Conservation (phyloP, 2,797 vertebrate species). For the Typhlichthys subterraneus region DNA sequence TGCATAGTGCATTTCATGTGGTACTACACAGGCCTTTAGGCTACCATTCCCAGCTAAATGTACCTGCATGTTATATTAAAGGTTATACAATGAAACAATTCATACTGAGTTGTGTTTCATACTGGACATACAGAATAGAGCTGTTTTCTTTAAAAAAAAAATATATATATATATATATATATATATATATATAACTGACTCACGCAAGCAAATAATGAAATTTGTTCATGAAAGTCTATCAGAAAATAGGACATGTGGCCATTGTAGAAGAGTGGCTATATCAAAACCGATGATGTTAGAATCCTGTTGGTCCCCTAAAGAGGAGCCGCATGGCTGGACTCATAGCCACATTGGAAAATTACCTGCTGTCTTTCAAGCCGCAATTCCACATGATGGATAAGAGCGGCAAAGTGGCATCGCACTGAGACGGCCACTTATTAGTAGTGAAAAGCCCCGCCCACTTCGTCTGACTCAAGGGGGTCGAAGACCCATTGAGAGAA, state of each 20-base stretch:
- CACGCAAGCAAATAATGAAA: constrained; percentile 11
- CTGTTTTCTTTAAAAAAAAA: constrained; percentile 1
- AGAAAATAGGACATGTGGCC: no score
- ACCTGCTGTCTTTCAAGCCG: constrained; percentile 67
- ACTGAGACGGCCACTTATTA: constrained; percentile 73
- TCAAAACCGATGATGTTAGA: constrained; percentile 52
- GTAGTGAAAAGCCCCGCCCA: constrained; percentile 68
- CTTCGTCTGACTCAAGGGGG: constrained; percentile 40
- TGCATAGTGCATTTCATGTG: not conserved
- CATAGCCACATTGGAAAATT: constrained; percentile 61
- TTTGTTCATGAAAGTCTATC: not conserved
- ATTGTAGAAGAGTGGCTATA: constrained; percentile 7
- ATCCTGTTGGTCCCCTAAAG: constrained; percentile 47
- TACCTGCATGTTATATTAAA: not conserved
- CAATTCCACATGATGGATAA: constrained; percentile 70
- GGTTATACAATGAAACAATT: not conserved
- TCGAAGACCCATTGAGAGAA: not conserved
- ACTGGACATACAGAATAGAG: not conserved
- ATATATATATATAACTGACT: not conserved
- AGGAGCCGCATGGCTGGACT: constrained; percentile 23
- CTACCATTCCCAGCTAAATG: not conserved
- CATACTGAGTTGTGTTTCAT: not conserved
- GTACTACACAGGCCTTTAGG: not conserved
- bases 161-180: not conserved
- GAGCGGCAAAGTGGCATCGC: constrained; percentile 67